A percentile compares a stretch with the other conserved stretches of the same genome.
Evolutionary conservation across 2,113 vertebrate species (phyloP).

Genomic region (Corythornis cristatus): DNA sequence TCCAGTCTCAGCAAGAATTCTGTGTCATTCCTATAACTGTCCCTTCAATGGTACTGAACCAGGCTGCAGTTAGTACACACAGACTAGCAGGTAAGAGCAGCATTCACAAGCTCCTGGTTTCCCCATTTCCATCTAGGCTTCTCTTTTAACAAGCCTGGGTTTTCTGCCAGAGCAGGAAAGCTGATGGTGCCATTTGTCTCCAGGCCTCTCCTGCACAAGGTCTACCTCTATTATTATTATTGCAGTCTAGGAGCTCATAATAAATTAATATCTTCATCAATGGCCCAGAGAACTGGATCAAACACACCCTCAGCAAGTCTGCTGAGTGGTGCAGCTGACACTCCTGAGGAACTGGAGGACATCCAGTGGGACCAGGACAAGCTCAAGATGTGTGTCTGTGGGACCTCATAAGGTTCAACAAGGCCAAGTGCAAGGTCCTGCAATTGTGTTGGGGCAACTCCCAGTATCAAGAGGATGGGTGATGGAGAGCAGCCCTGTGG

Average conservation of each 20-base stretch:
- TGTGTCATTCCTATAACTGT: too few relatives aligned
- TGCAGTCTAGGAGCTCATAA: not conserved
- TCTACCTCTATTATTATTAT: not conserved
- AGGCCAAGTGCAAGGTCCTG: too few relatives aligned
- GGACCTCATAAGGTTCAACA: too few relatives aligned
- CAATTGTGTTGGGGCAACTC: too few relatives aligned
- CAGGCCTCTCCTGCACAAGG: not conserved
- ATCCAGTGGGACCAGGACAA: not conserved
- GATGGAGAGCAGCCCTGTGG: too few relatives aligned
- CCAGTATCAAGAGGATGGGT: too few relatives aligned
- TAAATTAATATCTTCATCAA: not conserved
- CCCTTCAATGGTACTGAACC: not conserved
- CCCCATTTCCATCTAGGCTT: not conserved
- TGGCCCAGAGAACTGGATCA: not conserved
- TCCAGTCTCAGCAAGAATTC: too few relatives aligned
- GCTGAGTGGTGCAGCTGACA: not conserved
- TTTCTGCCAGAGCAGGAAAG: not conserved
- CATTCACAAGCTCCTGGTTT: not conserved
- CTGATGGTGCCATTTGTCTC: not conserved
- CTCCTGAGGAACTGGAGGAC: not conserved
- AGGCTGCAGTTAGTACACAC: not conserved
- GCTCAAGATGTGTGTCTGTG: too few relatives aligned
- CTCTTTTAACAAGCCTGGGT: not conserved
- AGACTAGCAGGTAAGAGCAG: not conserved
- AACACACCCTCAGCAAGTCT: not conserved